Evolutionary conservation across 30 jellyfish, hydroid and myxozoan species (phyloP).

Genomic region (Turritopsis dohrnii): DNA sequence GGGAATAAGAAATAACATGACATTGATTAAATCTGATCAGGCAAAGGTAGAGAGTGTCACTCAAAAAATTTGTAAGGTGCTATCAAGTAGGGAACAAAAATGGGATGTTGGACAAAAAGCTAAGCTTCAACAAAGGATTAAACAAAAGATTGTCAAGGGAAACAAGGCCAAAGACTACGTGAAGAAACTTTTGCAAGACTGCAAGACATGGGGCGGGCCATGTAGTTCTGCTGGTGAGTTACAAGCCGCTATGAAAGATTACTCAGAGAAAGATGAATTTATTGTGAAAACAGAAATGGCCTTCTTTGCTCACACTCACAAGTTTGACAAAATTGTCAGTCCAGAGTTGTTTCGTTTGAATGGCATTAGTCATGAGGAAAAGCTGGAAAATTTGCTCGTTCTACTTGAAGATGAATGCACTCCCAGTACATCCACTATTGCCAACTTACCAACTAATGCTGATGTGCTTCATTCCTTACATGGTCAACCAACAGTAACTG

Average conservation of each 20-base stretch:
- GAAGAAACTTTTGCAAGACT: background rate
- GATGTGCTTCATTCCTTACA: background rate
- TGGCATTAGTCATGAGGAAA: conserved; percentile 1
- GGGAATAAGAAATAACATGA: too few relatives aligned
- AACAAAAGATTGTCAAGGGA: background rate
- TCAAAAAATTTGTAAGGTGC: conserved; percentile 1
- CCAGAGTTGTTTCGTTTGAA: background rate
- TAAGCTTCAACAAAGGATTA: background rate
- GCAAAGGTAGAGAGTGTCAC: background rate
- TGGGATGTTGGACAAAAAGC: background rate
- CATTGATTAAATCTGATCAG: too few relatives aligned
- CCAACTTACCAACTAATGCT: background rate
- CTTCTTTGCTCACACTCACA: background rate
- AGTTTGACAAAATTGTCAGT: conserved; percentile 1
- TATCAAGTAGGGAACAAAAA: background rate
- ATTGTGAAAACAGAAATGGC: conserved; percentile 3
- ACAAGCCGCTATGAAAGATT: background rate
- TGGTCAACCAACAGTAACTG: background rate
- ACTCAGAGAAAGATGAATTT: background rate
- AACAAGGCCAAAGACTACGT: too few relatives aligned
- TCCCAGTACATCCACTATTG: background rate
- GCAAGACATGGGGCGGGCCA: conserved; percentile 20
- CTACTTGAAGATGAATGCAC: background rate
- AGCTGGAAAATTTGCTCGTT: background rate
- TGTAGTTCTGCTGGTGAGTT: conserved; percentile 7